Evolutionary conservation across 2,888 invertebrate genomes (phyloP).

Genomic region (Eustalomyia histrio): DNA sequence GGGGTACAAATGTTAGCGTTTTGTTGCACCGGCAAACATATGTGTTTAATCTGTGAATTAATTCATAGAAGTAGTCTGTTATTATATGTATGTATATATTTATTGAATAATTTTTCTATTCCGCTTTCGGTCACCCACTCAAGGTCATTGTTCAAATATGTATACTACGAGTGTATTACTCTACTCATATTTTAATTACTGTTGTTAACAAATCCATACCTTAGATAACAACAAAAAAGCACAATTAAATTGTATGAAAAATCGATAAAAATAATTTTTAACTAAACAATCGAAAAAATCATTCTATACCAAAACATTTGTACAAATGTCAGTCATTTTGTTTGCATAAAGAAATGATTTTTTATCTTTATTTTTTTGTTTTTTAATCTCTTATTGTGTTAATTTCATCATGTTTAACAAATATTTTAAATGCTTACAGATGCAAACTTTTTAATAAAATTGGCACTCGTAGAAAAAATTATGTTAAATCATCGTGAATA

Average conservation of each 20-base stretch:
- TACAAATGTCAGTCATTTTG: constrained; percentile 7
- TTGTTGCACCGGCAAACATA: no score
- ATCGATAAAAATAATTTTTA: not conserved
- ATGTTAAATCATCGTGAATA: not conserved
- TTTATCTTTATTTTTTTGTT: constrained; percentile 2
- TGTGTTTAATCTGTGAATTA: no score
- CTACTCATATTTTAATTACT: not conserved
- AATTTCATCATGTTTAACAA: constrained; percentile 2
- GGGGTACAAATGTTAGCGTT: no score
- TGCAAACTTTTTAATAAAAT: no score
- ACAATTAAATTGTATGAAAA: not conserved
- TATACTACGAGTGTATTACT: not conserved
- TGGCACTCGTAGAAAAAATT: not conserved
- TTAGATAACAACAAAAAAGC: not conserved
- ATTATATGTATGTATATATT: no score
- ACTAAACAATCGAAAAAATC: not conserved
- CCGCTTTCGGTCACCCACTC: constrained; percentile 24
- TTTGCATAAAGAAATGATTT: not conserved
- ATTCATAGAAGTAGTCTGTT: no score
- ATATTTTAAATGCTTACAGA: not conserved
- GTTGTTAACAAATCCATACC: not conserved
- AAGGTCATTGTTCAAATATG: constrained; percentile 32
- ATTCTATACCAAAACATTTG: not conserved
- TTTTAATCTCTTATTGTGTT: not conserved
- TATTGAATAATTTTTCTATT: not conserved